phyloP scores from a whole-genome alignment of 2,888 invertebrate species.

The Plagiodera versicolora region DNA sequence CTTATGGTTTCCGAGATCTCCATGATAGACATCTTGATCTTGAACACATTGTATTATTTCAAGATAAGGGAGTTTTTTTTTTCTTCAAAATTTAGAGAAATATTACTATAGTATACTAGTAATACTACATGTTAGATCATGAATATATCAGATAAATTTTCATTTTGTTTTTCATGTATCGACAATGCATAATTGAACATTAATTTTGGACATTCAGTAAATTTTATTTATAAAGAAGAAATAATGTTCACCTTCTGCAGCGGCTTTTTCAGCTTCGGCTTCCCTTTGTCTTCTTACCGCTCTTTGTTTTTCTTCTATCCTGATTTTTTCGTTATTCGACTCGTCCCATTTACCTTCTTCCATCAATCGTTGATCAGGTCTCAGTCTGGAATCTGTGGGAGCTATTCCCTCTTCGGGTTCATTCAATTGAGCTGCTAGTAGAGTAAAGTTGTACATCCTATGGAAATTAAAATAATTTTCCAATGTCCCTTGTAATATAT shows the following conservation, averaged over 20 bases:
- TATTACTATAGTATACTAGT: no score
- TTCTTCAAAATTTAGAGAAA: no score
- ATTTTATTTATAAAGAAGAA: not conserved
- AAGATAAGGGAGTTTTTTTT: no score
- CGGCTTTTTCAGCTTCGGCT: slow-evolving; percentile 72
- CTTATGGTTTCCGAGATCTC: no score
- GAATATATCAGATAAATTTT: no score
- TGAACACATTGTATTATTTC: no score
- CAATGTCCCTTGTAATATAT: not conserved
- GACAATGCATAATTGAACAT: no score
- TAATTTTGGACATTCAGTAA: not conserved
- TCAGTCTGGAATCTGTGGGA: slow-evolving; percentile 83
- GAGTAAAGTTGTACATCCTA: slow-evolving; percentile 88
- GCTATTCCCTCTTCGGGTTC: slow-evolving; percentile 89
- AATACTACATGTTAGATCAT: no score
- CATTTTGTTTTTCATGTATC: no score
- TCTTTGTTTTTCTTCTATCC: slow-evolving; percentile 95
- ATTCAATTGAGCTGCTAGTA: slow-evolving; percentile 94
- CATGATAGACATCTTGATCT: no score
- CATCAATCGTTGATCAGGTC: slow-evolving; percentile 98
- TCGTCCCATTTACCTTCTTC: slow-evolving; percentile 91
- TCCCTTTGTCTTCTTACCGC: slow-evolving; percentile 76
- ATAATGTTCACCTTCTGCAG: slow-evolving; percentile 57
- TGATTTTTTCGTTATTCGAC: slow-evolving; percentile 82
- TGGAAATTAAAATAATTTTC: not conserved